A percentile compares a stretch with the other conserved stretches of the same genome.
Evolutionary conservation across 1,140 invertebrate species (phyloP).

Genomic region (Anastrepha obliqua): DNA sequence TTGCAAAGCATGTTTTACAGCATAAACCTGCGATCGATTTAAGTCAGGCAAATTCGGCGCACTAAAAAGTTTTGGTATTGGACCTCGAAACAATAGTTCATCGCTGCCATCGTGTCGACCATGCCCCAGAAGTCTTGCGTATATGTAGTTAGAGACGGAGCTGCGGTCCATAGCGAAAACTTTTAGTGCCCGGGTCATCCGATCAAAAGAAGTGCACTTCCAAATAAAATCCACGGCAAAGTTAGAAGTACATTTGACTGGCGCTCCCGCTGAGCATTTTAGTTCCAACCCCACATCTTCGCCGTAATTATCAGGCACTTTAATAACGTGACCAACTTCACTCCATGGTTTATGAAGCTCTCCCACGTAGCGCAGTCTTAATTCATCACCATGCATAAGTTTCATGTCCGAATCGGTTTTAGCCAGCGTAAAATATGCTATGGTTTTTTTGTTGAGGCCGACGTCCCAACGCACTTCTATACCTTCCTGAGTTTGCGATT

Average conservation of each 20-base stretch:
- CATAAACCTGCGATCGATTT: slow-evolving; percentile 98
- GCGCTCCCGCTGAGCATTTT: slow-evolving; percentile 92
- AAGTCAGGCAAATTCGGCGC: slow-evolving; percentile 98
- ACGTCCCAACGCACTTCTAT: slow-evolving; percentile 99
- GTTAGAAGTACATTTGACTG: slow-evolving; percentile 93
- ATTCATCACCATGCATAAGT: slow-evolving; percentile 99
- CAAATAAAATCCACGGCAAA: slow-evolving; percentile 99
- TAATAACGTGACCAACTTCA: slow-evolving; percentile 97
- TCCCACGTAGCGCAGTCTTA: slow-evolving; percentile 94
- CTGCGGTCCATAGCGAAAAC: slow-evolving; percentile 97
- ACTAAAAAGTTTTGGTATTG: slow-evolving; percentile 96
- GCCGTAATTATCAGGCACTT: slow-evolving; percentile 98
- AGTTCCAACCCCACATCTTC: slow-evolving; percentile 99
- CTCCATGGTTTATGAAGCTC: slow-evolving; percentile 96
- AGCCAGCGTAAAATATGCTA: slow-evolving; percentile 97
- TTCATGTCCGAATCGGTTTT: slow-evolving; percentile 99
- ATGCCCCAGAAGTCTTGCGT: slow-evolving; percentile 96
- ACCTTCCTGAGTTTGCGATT: slow-evolving; percentile 98
- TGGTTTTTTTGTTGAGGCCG: slow-evolving; percentile 98
- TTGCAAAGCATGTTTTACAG: slow-evolving; percentile 98
- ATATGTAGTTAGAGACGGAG: slow-evolving; percentile 98
- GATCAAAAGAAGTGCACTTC: slow-evolving; percentile 99
- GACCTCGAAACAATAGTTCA: slow-evolving; percentile 89
- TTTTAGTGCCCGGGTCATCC: slow-evolving; percentile 95
- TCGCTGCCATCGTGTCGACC: slow-evolving; percentile 89